Evolutionary conservation across 2,113 vertebrate genomes (phyloP), one percentile per base, ranked within the genome.

Genomic region (Accipiter cooperii): DNA sequence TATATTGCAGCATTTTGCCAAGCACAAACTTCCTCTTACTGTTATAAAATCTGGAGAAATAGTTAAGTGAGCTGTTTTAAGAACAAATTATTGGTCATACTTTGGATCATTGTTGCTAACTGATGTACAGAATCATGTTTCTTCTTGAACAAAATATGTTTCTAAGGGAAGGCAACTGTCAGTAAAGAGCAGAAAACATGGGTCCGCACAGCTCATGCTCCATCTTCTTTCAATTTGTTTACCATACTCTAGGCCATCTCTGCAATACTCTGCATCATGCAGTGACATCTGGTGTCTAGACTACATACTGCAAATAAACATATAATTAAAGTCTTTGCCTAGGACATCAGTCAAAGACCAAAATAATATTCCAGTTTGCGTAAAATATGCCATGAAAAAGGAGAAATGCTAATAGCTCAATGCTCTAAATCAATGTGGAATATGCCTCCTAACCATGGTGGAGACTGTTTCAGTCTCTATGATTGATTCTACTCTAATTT

Each of bases 241-340:
- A 70, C 93, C 95, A 44, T 7, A 96, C 31, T 55, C 44, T 47
- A 63, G 75, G 55, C 63, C 36, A 38, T 20, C 29, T 65, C 49
- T 28, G 29, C 26, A n/a, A 10, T 46, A 55, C 84, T 93, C 19
- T 28, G 78, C 74, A 54, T 93, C 84, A 16, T 7, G 91, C 87
- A 97, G 78, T 96, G 95, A 96, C 96, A 94, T 96, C 97, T 97
- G 64, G 46, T 96, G 95, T 83, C 95, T 68, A 87, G 33, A 94
- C 19, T 47, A 70, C 10, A 33, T 21, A 94, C 74, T 96, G 84
- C 94, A 97, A 94, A 95, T 36, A 77, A 79, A 40, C 17, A 28
- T n/a, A 15, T 12, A 46, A 40, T 38, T 36, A 78, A 60, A 42
- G 26, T 44, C 55, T 68, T 84, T 76, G 51, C 17, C 42, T 68